These are phyloP conservation scores for Seladonia tumulorum DNA, from an alignment of 2,888 invertebrate genomes.

Conservation along the genomic window DNA sequence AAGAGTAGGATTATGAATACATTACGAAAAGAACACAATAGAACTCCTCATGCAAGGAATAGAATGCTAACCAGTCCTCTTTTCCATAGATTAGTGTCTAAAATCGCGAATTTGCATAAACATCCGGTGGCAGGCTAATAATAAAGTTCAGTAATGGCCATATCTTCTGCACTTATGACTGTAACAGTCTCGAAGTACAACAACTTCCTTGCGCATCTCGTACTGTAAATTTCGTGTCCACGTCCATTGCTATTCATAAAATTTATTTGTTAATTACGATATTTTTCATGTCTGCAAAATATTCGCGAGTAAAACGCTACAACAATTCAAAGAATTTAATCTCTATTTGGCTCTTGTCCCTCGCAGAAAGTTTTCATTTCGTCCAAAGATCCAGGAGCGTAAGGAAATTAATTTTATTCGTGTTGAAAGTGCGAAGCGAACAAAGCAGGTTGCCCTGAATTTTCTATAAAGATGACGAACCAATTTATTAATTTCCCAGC, in stretches of 20 bases:
- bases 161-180: not conserved
- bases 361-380: not conserved
- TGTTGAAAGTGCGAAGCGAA: not conserved
- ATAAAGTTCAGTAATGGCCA: not conserved
- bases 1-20: not conserved
- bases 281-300: not conserved
- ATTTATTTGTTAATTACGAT: too few species aligned
- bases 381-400: not conserved
- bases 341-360: too few species aligned
- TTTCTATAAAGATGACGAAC: not conserved
- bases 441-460: not conserved
- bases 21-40: not conserved
- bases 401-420: not conserved
- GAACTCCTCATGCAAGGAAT: not conserved
- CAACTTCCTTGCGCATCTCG: not conserved
- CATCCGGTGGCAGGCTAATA: not conserved
- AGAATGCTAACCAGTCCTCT: not conserved
- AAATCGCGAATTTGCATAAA: not conserved
- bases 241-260: not conserved
- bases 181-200: not conserved
- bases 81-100: constrained; percentile 5
- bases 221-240: not conserved
- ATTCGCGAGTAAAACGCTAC: too few species aligned
- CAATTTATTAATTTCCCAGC: not conserved
- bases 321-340: too few species aligned